These are phyloP conservation scores for Cisticola juncidis DNA, from an alignment of 2,113 vertebrate genomes.

Conservation along the genomic window DNA sequence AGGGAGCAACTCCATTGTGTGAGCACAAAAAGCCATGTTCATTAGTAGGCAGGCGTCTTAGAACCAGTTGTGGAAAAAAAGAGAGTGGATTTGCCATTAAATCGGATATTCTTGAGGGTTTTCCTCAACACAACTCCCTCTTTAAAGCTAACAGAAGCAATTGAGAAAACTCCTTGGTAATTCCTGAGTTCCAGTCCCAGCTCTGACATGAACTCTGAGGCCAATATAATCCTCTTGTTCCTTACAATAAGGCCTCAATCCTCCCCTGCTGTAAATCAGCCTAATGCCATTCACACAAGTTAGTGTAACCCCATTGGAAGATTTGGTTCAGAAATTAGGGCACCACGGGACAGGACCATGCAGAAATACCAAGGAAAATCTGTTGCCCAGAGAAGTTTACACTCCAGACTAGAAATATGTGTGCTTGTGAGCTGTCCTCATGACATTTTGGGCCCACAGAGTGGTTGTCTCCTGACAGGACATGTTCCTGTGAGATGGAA, in stretches of 20 bases:
- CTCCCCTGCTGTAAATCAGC: conserved; percentile 17
- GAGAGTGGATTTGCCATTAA: conserved; percentile 54
- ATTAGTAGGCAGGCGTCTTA: conserved; percentile 16
- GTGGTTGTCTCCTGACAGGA: neutral
- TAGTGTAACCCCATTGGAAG: neutral
- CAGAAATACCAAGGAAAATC: neutral
- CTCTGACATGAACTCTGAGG: conserved; percentile 13
- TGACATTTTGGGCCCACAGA: neutral
- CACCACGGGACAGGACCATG: neutral
- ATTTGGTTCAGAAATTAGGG: neutral
- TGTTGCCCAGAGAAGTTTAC: neutral
- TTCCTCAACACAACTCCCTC: conserved; percentile 22
- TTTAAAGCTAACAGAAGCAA: conserved; percentile 27
- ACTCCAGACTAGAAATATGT: neutral
- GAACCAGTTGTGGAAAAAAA: neutral
- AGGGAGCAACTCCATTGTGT: conserved; percentile 13
- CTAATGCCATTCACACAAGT: neutral
- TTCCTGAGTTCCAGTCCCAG: conserved; percentile 23
- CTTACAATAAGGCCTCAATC: neutral
- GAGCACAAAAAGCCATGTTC: conserved; percentile 2
- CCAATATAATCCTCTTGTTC: conserved; percentile 47
- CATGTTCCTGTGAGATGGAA: neutral
- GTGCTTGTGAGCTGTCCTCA: neutral
- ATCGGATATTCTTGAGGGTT: conserved; percentile 50
- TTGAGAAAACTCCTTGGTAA: conserved; percentile 28